These are phyloP conservation scores for Calliopum simillimum DNA, from an alignment of 2,888 invertebrate genomes.

Conservation along the genomic window DNA sequence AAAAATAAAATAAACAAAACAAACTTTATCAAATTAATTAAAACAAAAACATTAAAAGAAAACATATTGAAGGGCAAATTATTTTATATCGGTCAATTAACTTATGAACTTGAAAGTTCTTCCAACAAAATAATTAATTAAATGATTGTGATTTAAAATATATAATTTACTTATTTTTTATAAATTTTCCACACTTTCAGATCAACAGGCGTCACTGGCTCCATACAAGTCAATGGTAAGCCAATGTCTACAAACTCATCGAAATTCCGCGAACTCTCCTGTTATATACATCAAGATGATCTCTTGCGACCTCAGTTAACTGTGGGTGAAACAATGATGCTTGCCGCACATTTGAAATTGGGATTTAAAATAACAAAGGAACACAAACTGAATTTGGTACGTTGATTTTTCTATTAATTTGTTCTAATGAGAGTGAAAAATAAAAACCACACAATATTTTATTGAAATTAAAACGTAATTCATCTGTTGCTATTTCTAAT, in stretches of 20 bases:
- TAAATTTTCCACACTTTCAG: constrained; percentile 63
- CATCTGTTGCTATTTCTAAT: constrained; percentile 39
- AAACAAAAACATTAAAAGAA: too few relatives aligned
- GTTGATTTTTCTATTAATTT: constrained; percentile 40
- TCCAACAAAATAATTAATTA: not conserved
- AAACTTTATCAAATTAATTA: not conserved
- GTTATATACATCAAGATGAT: constrained; percentile 89
- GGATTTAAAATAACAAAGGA: constrained; percentile 76
- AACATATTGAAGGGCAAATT: not conserved
- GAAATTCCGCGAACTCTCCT: constrained; percentile 78
- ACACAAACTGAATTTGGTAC: constrained; percentile 79
- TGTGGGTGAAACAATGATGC: constrained; percentile 84
- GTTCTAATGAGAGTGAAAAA: not conserved
- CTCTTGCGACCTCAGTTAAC: constrained; percentile 80
- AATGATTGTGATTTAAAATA: not conserved
- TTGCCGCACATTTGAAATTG: constrained; percentile 85
- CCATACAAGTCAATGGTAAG: constrained; percentile 78
- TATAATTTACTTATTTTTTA: constrained; percentile 4
- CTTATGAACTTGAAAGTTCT: constrained; percentile 57
- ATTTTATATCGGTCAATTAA: constrained; percentile 57
- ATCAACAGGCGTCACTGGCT: constrained; percentile 78
- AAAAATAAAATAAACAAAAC: not conserved
- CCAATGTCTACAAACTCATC: constrained; percentile 72
- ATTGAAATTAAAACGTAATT: not conserved
- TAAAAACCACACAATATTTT: not conserved